These are phyloP conservation scores for Megaceryle maxima DNA, from an alignment of 2,113 vertebrate species.

Conservation along the genomic window DNA sequence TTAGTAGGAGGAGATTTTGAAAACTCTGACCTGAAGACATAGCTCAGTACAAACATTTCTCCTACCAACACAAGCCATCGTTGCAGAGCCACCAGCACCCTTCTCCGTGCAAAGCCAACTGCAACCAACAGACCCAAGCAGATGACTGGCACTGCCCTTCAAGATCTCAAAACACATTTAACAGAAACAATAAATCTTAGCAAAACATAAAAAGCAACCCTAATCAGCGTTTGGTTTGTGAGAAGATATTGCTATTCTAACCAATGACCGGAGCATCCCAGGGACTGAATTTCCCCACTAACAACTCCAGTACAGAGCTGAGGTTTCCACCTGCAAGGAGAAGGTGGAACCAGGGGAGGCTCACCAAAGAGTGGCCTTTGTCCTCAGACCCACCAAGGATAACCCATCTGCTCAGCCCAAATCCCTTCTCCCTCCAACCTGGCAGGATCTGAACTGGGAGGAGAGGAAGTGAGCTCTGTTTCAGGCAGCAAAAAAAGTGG, in stretches of 20 bases:
- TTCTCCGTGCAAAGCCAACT: neutral
- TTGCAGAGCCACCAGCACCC: neutral
- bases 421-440: neutral
- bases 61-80: neutral
- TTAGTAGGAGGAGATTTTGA: neutral
- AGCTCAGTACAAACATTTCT: neutral
- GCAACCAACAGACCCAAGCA: neutral
- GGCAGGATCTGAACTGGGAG: neutral
- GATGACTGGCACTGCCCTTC: rapidly evolving
- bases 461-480: neutral
- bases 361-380: neutral
- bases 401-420: neutral
- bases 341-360: neutral
- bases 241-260: neutral
- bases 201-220: neutral
- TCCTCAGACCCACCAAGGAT: neutral
- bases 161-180: neutral
- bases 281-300: neutral
- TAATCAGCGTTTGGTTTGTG: neutral
- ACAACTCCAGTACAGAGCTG: neutral
- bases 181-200: neutral
- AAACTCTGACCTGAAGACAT: rapidly evolving
- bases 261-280: neutral
- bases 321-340: neutral
- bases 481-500: neutral